Evolutionary conservation across 2,113 vertebrate genomes (phyloP).

Genomic region (rat (Rattus norvegicus)): GRCr8 NC_086028.1:18745001-18745500

Average conservation of each 20-base stretch:
- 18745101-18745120: constrained; percentile 48
- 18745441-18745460: constrained; percentile 77
- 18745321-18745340: background rate
- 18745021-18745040: constrained; percentile 22
- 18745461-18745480: constrained; percentile 60
- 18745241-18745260: constrained; percentile 68
- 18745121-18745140: constrained; percentile 79
- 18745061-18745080: background rate
- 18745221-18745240: constrained; percentile 74
- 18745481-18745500: constrained; percentile 30
- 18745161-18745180: constrained; percentile 87
- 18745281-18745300: background rate
- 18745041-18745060: background rate
- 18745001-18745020: background rate
- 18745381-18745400: constrained; percentile 25
- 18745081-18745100: constrained; percentile 52
- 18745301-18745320: background rate
- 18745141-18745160: constrained; percentile 69
- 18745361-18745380: background rate
- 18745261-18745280: background rate
- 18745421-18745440: constrained; percentile 64
- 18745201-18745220: constrained; percentile 85
- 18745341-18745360: background rate
- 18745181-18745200: constrained; percentile 86
- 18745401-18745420: constrained; percentile 40